phyloP scores from a whole-genome alignment of 92 coral and sea anemone species.

The Umimayanthus chanpuru region DNA sequence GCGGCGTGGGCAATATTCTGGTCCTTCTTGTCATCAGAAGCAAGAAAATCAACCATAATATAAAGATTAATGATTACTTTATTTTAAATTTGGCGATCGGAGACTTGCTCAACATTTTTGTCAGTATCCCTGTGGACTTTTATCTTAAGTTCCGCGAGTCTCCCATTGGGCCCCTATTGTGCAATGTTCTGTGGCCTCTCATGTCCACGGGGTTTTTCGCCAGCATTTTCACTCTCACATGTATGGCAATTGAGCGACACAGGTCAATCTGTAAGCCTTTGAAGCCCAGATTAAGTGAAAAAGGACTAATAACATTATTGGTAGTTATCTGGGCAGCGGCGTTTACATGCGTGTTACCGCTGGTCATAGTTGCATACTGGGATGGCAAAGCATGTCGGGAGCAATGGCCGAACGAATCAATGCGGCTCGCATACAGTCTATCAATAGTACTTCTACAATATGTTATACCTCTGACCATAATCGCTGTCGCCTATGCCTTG shows the following conservation, averaged over 20 bases:
- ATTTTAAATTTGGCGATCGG: slow-evolving; percentile 71
- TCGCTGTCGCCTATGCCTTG: slow-evolving; percentile 73
- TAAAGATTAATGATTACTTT: slow-evolving; percentile 75
- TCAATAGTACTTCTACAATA: slow-evolving; percentile 67
- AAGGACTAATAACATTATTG: slow-evolving; percentile 36
- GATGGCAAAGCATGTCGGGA: slow-evolving; percentile 61
- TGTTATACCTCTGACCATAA: slow-evolving; percentile 63
- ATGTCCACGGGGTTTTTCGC: slow-evolving; percentile 77
- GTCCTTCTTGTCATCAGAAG: slow-evolving; percentile 66
- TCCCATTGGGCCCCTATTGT: slow-evolving; percentile 60
- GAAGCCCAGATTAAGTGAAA: slow-evolving; percentile 57
- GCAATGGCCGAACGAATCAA: slow-evolving; percentile 63
- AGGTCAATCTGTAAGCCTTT: slow-evolving; percentile 71
- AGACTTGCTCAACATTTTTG: slow-evolving; percentile 61
- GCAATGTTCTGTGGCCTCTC: slow-evolving; percentile 83
- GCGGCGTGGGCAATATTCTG: slow-evolving; percentile 72
- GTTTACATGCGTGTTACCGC: slow-evolving; percentile 65
- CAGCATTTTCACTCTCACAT: slow-evolving; percentile 77
- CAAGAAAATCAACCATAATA: slow-evolving; percentile 59
- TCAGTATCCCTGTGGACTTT: slow-evolving; percentile 77
- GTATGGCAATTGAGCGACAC: slow-evolving; percentile 80
- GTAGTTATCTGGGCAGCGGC: slow-evolving; percentile 67
- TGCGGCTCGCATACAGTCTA: slow-evolving; percentile 69
- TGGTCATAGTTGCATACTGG: slow-evolving; percentile 65
- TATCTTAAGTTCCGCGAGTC: slow-evolving; percentile 56